Base-by-base conservation (phyloP, 2,113 vertebrate species). In the Otus sunia region DNA sequence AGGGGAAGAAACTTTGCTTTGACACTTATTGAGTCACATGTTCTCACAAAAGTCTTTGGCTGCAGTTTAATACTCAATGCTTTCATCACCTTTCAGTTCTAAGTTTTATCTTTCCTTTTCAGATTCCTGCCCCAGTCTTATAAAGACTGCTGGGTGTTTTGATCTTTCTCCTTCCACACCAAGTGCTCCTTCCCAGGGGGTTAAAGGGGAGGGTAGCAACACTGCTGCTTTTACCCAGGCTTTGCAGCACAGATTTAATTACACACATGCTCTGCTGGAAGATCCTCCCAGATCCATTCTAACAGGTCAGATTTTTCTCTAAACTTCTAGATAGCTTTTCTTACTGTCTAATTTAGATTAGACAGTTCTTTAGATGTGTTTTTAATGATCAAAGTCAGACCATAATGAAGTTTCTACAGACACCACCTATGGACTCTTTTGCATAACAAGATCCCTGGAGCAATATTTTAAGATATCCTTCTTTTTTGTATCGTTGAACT, bases 51-150 rank as follows among this genome's bases (percentile, higher is more conserved):
- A 72, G 15, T 71, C 83, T 91, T 81, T 89, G 58, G 37, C 41
- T 4, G 1, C 14, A 75, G 73, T 73, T 95, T 95, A 88, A 95
- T 91, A 49, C 84, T 95, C 53, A 85, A 7, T n/a, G 25, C 36
- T 96, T 94, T 95, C 77, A 89, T 87, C 86, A 94, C 66, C 73
- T 79, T 94, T 95, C 62, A 79, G 58, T 60, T 87, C 52, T 43
- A 68, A 20, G 69, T 89, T 92, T 95, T 79, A 90, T 87, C 86
- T 92, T 87, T 82, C 43, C 4, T 74, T 91, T 88, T 86, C 43
- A 91, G 76, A 37, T 75, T 58, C 50, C 77, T 91, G 36, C 69
- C 69, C 53, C 37, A 71, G 58, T 49, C 80, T 85, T 91, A 75
- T 20, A 89, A 90, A 85, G 37, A 58, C 27, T 75, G 13, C 34